Base-by-base conservation (phyloP, 2,888 invertebrate species). In the Margaritifera margaritifera region DNA sequence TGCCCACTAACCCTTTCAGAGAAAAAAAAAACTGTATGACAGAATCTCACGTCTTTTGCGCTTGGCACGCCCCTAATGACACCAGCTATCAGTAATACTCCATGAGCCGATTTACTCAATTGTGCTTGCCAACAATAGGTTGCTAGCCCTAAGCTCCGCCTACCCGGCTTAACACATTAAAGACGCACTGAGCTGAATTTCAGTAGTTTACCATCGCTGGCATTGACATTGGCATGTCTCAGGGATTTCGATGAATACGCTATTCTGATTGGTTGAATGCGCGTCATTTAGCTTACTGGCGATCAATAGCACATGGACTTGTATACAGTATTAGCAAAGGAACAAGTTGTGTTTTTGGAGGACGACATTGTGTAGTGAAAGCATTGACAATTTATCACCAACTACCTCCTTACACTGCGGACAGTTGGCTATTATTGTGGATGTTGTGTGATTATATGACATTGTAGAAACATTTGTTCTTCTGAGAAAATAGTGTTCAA, bases 291-390 rank as follows among this genome's bases (percentile, higher is more conserved):
- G 76, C 74, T 71, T 71, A 61, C 69, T 56, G 66, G 31, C 67
- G 74, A 83, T 84, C 82, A 78, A 83, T 82, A 83, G 73, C 71
- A 73, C 79, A 78, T 79, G 81, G 74, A 78, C 80, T 80, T 78
- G 67, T 82, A 81, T 79, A 80, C 81, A 74, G 80, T 81, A 84
- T 83, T 84, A 84, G 80, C 73, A 79, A 79, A 79, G 78, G 80
- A 80, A 85, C 77, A 82, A 82, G 82, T 74, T 78, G 76, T 76
- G 81, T 76, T 79, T 77, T 77, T 74, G 72, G 78, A 76, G 67
- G 77, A 77, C 74, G 80, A 72, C 77, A 73, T 78, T 76, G 77
- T 77, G 76, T 72, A 74, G 68, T 70, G 71, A 75, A 78, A 78
- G 68, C 69, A 56, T 64, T 68, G 71, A 75, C 78, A 73, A 75